These are phyloP conservation scores for Gobio occitaniae DNA, from an alignment of 2,797 vertebrate species.

Conservation along the genomic window DNA sequence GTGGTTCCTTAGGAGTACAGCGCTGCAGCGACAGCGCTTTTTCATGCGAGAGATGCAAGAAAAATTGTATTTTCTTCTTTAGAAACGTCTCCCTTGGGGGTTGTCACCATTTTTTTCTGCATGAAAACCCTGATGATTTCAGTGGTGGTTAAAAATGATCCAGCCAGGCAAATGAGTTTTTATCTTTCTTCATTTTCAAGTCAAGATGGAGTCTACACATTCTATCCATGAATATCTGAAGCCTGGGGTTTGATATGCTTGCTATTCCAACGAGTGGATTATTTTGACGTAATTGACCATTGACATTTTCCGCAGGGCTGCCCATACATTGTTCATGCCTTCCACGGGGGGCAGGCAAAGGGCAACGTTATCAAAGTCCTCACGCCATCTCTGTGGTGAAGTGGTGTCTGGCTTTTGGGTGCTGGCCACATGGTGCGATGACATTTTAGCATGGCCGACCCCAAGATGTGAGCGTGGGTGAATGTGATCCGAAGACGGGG, in stretches of 20 bases:
- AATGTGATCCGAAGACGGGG: constrained; percentile 66
- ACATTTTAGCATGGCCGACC: constrained; percentile 77
- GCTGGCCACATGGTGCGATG: constrained; percentile 71
- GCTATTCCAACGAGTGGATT: constrained; percentile 71
- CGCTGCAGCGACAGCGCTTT: constrained; percentile 29
- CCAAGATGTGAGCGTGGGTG: constrained; percentile 74
- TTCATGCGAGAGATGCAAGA: constrained; percentile 1
- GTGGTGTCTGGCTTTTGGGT: constrained; percentile 59
- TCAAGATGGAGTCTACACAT: constrained; percentile 67
- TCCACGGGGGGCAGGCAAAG: constrained; percentile 68
- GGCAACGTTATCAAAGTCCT: constrained; percentile 76
- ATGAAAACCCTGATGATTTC: constrained; percentile 60
- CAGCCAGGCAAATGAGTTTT: constrained; percentile 70
- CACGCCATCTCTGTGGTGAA: constrained; percentile 60
- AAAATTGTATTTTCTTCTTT: constrained; percentile 64
- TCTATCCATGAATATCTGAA: constrained; percentile 69
- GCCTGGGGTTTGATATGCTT: constrained; percentile 64
- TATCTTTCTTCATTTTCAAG: constrained; percentile 63
- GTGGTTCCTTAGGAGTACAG: constrained; percentile 47
- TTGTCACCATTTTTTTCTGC: constrained; percentile 71
- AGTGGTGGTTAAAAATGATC: constrained; percentile 65
- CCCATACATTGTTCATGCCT: constrained; percentile 76
- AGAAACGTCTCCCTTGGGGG: constrained; percentile 68
- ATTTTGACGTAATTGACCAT: constrained; percentile 76
- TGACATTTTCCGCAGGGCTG: constrained; percentile 77